Conservation (phyloP, 2,888 invertebrate species). For the Pyrgus malvae region DNA sequence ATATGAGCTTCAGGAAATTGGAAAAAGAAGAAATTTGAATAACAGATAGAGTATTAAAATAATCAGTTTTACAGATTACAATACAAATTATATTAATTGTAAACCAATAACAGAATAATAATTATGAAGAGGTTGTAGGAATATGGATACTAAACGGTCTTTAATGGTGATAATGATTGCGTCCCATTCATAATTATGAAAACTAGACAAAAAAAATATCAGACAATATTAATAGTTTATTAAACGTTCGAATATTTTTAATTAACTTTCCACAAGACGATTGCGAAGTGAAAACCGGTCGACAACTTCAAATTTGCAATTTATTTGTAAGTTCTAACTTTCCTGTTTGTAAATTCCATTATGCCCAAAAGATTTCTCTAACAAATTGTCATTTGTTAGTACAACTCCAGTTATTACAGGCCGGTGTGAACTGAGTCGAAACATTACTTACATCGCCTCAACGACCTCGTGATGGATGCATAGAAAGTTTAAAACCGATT, state of each 20-base stretch:
- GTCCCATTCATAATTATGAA: too few relatives aligned
- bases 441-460: slow-evolving; percentile 51
- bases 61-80: too few relatives aligned
- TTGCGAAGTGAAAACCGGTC: not conserved
- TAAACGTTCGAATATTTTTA: not conserved
- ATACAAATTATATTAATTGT: too few relatives aligned
- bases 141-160: too few relatives aligned
- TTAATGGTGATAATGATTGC: too few relatives aligned
- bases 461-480: slow-evolving; percentile 63
- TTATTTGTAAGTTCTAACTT: not conserved
- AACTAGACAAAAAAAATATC: not conserved
- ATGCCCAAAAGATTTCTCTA: slow-evolving; percentile 42
- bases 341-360: slow-evolving; percentile 41
- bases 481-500: slow-evolving; percentile 68
- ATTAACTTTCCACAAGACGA: not conserved
- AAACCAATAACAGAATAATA: too few relatives aligned
- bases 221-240: not conserved
- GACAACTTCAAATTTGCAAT: not conserved
- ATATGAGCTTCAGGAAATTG: too few relatives aligned
- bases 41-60: too few relatives aligned
- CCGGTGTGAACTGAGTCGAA: slow-evolving; percentile 62
- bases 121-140: too few relatives aligned
- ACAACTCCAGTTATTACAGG: slow-evolving; percentile 50
- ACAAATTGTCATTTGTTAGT: slow-evolving; percentile 50
- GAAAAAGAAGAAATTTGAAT: too few relatives aligned